phyloP scores from a whole-genome alignment of 2,113 vertebrate genomes.

The Propithecus coquereli region DNA sequence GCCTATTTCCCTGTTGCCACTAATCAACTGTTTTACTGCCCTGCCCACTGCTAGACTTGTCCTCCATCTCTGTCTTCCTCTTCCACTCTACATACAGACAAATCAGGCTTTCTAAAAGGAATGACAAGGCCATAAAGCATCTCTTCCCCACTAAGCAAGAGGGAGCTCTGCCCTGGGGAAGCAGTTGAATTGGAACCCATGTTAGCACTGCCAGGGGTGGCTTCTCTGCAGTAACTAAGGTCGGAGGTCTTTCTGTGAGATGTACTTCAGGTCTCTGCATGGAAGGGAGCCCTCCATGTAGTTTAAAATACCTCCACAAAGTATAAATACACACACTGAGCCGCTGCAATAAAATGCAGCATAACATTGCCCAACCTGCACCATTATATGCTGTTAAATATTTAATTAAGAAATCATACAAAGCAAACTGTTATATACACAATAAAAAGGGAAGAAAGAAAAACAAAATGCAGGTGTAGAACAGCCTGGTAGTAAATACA shows the following conservation, averaged over 20 bases:
- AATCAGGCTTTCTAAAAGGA: constrained; percentile 17
- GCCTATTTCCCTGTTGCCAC: neutral
- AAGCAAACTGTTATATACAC: constrained; percentile 36
- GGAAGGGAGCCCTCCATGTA: neutral
- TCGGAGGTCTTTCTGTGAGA: neutral
- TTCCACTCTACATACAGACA: neutral
- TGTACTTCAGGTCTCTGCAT: neutral
- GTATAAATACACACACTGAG: constrained; percentile 22
- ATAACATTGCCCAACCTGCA: neutral
- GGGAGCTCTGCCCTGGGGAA: neutral
- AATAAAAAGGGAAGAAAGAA: constrained; percentile 21
- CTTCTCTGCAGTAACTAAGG: neutral
- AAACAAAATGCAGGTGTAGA: constrained; percentile 53
- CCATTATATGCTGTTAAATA: constrained; percentile 49
- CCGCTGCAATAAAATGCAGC: constrained; percentile 7
- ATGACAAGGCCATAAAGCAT: neutral
- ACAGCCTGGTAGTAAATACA: constrained; percentile 52
- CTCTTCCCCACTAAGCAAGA: neutral
- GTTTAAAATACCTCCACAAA: constrained; percentile 25
- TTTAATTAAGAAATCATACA: constrained; percentile 40
- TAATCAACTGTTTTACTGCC: neutral
- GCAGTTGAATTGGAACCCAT: neutral
- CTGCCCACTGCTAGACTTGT: neutral
- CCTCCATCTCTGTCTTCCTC: neutral
- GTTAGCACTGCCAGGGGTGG: neutral